Evolutionary conservation across 2,888 invertebrate genomes (phyloP).

Genomic region (Cheilosia pagana): DNA sequence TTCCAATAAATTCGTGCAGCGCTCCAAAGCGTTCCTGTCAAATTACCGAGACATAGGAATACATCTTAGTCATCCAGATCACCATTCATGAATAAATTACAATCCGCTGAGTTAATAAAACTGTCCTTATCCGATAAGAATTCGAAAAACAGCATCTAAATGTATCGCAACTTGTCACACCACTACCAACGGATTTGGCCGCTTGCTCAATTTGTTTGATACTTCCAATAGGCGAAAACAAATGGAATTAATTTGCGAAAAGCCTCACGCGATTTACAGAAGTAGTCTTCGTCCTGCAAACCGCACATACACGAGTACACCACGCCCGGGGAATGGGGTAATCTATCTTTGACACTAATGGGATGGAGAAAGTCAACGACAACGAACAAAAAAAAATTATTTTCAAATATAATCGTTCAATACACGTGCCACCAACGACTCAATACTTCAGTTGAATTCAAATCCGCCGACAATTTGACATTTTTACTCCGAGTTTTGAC

Average conservation of each 20-base stretch:
- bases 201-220: conserved; percentile 13
- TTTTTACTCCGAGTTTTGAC: conserved; percentile 49
- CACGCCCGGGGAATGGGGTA: background rate
- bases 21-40: no score
- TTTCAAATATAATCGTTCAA: conserved; percentile 34
- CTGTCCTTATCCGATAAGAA: no score
- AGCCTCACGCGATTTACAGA: conserved; percentile 50
- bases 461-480: conserved; percentile 52
- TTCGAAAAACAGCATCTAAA: no score
- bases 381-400: background rate
- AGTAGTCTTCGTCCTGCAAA: background rate
- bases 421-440: conserved; percentile 47
- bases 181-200: conserved; percentile 5
- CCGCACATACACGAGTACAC: conserved; percentile 3
- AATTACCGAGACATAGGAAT: no score
- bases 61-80: no score
- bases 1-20: no score
- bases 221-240: conserved; percentile 44
- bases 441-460: conserved; percentile 36
- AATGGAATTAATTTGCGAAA: conserved; percentile 54
- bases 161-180: background rate
- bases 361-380: conserved; percentile 28
- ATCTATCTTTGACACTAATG: conserved; percentile 45
- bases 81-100: no score
- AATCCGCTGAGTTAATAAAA: no score